These are phyloP conservation scores for Calephelis nemesis DNA, from an alignment of 1,140 invertebrate species.

Conservation along the genomic window DNA sequence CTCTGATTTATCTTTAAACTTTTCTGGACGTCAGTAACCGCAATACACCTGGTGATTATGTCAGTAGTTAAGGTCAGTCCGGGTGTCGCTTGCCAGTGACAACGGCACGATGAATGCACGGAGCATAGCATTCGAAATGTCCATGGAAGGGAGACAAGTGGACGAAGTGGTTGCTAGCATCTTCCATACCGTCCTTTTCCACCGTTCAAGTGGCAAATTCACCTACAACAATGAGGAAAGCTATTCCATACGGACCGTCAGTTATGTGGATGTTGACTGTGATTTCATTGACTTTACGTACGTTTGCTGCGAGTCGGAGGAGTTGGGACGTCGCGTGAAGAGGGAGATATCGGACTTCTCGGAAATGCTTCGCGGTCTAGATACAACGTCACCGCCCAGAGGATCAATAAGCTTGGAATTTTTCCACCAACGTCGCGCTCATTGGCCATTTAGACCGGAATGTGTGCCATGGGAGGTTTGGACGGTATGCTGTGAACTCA, in stretches of 20 bases:
- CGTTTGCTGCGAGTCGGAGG: constrained; percentile 93
- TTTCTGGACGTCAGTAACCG: constrained; percentile 39
- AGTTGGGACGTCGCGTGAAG: constrained; percentile 87
- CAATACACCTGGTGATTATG: constrained; percentile 47
- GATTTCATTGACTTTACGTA: constrained; percentile 99
- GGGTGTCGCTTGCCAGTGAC: constrained; percentile 53
- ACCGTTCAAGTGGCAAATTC: constrained; percentile 96
- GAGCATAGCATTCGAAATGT: constrained; percentile 92
- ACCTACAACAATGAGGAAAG: constrained; percentile 95
- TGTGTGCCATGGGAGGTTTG: constrained; percentile 98
- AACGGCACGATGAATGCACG: constrained; percentile 89
- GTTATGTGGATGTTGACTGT: constrained; percentile 97
- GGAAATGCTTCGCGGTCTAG: constrained; percentile 88
- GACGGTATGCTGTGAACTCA: constrained; percentile 94
- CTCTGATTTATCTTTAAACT: constrained; percentile 22
- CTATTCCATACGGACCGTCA: constrained; percentile 96
- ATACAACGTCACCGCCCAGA: constrained; percentile 80
- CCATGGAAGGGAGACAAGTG: constrained; percentile 95
- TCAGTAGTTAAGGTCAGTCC: constrained; percentile 36
- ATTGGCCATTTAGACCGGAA: constrained; percentile 93
- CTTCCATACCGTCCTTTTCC: constrained; percentile 97
- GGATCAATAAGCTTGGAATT: constrained; percentile 97
- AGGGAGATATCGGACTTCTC: constrained; percentile 92
- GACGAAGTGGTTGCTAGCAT: constrained; percentile 96
- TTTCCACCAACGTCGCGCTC: constrained; percentile 93